These are phyloP conservation scores for Montipora cactus DNA, from an alignment of 64 coral and sea anemone species.

Conservation along the genomic window DNA sequence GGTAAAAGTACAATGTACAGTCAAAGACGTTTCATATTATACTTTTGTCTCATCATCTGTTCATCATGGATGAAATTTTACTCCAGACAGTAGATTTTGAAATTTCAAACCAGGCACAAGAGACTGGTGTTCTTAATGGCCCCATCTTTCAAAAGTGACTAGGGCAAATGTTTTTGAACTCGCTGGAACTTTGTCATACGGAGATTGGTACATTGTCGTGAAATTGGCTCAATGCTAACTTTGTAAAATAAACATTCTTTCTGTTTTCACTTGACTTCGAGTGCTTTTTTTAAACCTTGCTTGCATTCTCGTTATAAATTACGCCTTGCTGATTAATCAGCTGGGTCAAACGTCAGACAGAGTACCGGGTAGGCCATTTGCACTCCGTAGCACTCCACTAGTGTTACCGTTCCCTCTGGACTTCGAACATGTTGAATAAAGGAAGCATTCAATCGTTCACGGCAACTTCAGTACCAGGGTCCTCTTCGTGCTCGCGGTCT, in stretches of 20 bases:
- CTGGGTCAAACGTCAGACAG: no score
- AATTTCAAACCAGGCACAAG: not conserved
- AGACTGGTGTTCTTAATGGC: not conserved
- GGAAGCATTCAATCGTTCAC: no score
- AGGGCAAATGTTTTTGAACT: not conserved
- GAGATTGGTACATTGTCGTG: not conserved
- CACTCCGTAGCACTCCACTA: no score
- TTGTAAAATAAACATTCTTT: slow-evolving; percentile 27
- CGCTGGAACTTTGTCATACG: not conserved
- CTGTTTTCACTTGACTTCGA: not conserved
- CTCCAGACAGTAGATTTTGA: not conserved
- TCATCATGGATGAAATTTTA: not conserved
- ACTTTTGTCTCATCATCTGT: not conserved
- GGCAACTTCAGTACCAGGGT: no score
- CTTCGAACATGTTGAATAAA: no score
- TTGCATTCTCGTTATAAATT: no score
- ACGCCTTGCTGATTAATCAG: no score
- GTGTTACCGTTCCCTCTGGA: no score
- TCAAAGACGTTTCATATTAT: not conserved
- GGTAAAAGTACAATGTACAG: not conserved
- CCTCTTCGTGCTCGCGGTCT: no score
- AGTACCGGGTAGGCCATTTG: no score
- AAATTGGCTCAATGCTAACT: not conserved
- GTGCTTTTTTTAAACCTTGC: no score
- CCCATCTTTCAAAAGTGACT: not conserved